Conservation (phyloP, 2,888 invertebrate genomes). For the Andrena dorsata region DNA sequence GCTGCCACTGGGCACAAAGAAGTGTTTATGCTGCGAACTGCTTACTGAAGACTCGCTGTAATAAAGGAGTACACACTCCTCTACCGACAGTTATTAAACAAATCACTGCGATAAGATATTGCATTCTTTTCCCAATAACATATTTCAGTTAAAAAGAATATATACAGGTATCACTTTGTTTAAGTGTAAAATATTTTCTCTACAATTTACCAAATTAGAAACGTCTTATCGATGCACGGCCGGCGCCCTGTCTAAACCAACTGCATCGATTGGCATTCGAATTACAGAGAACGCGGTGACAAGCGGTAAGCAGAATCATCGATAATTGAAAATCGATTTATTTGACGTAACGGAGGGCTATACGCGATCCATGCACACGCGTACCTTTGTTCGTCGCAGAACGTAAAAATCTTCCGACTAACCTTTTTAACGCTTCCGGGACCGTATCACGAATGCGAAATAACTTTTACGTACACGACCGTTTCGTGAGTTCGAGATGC, state of each 20-base stretch:
- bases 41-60: no score
- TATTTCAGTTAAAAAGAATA: no score
- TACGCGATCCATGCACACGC: neutral
- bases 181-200: neutral
- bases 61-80: no score
- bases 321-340: slow-evolving; percentile 31
- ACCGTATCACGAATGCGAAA: neutral
- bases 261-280: slow-evolving; percentile 15
- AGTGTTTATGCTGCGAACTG: neutral
- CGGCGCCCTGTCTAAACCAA: slow-evolving; percentile 41
- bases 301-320: slow-evolving; percentile 23
- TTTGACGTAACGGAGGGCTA: neutral
- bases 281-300: slow-evolving; percentile 3
- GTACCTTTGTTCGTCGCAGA: neutral
- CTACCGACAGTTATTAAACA: no score
- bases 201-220: neutral
- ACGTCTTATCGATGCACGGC: neutral
- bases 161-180: neutral
- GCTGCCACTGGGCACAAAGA: neutral
- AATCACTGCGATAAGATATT: no score
- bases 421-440: neutral
- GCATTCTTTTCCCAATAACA: no score
- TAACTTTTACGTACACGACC: neutral
- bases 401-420: neutral
- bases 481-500: slow-evolving; percentile 10